Percentiles rank a stretch among this genome's conserved stretches.
Evolutionary conservation across 2,113 vertebrate genomes (phyloP).

Genomic region (Sapajus apella): DNA sequence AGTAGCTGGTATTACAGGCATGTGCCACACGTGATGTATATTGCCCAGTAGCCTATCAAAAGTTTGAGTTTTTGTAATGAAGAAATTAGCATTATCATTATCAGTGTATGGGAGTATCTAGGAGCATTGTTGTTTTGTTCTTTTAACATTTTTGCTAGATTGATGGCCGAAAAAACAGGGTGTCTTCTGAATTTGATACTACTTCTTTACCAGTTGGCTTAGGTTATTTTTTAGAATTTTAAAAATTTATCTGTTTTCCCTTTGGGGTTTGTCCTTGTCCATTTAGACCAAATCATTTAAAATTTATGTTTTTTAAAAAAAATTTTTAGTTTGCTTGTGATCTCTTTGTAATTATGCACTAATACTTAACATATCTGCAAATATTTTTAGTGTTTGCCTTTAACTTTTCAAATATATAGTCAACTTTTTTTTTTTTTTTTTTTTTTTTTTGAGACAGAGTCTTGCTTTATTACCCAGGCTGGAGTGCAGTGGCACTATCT

Average conservation of each 20-base stretch:
- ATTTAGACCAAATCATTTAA: background rate
- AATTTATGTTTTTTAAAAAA: background rate
- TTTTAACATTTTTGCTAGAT: background rate
- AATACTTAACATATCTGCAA: background rate
- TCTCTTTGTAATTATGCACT: background rate
- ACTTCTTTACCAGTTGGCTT: background rate
- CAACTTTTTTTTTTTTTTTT: background rate
- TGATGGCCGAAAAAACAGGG: background rate
- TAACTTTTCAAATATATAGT: background rate
- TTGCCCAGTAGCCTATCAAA: background rate
- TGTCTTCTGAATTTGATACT: background rate
- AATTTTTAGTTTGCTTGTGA: background rate
- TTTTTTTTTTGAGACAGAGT: no score
- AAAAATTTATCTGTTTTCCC: background rate
- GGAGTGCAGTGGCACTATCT: no score
- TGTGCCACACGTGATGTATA: background rate
- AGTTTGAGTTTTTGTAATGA: background rate
- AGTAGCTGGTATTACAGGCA: background rate
- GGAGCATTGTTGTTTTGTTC: background rate
- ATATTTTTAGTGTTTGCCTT: background rate
- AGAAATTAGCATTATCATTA: background rate
- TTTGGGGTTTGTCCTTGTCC: background rate
- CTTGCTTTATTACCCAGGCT: no score
- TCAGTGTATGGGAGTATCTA: background rate
- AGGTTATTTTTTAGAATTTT: background rate